Base-by-base conservation (phyloP, 1,140 invertebrate genomes). In the Coelopa frigida region DNA sequence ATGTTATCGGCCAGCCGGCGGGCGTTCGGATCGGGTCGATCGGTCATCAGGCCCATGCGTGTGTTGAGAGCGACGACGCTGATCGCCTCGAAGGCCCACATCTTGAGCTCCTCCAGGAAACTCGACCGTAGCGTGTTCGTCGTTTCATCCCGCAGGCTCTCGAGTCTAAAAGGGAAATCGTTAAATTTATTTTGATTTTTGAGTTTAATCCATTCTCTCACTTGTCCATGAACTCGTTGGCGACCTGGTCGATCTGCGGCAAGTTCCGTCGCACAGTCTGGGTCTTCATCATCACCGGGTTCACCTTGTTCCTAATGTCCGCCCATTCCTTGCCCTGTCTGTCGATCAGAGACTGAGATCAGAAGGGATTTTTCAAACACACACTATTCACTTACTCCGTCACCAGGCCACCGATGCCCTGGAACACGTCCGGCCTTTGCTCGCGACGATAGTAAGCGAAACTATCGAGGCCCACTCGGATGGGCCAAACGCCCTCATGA, bases 1-100 rank as follows among this genome's bases (percentile, higher is more conserved):
- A 81, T 75, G 5, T 75, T 66, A 39, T 77, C 48, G 33, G 83
- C 81, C 75, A 63, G 35, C 0, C 26, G 50, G n/a, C 48, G 58
- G 78, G 78, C 56, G 44, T 57, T 57, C 0, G 56, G 48, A 57
- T 65, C 57, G 2, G 76, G 77, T 27, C 78, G 52, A 12, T 81
- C 63, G n/a, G 12, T 11, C 3, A 46, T 11, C 2, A 46, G 35
- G 3, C 44, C 44, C 21, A 46, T 8, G 8, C 26, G 22, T 12
- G 15, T 46, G 17, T 46, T 31, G 11, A 46, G 35, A 22, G 44
- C 44, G 8, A 46, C 35, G 0, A 38, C 7, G 1, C 24, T 22
- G 6, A 46, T 26, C 14, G 44, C 27, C 12, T 46, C 44, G 7
- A 46, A 27, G 17, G 35, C 20, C 62, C 72, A 46, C 80, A 73